These are phyloP conservation scores for Ardeotis arabs DNA, from an alignment of 2,113 vertebrate species.

Conservation along the genomic window DNA sequence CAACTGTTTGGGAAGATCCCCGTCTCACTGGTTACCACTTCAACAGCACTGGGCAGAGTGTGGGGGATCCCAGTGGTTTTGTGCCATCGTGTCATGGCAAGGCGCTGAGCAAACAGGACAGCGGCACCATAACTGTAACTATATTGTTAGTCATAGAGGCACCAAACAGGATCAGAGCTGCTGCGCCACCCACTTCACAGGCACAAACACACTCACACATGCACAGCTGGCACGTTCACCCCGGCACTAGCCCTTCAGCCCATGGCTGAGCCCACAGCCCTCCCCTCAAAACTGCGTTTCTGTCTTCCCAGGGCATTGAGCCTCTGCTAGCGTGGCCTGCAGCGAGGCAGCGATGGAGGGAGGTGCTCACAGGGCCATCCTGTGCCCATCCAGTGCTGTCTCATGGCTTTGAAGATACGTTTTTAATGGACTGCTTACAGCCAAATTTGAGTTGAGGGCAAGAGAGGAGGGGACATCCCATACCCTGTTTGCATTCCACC, in stretches of 20 bases:
- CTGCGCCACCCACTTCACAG: not conserved
- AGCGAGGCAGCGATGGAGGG: not conserved
- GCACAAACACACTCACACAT: not conserved
- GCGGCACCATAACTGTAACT: not conserved
- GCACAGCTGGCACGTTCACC: accelerated
- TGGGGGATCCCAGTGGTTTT: not conserved
- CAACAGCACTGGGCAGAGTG: not conserved
- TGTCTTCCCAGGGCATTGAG: not conserved
- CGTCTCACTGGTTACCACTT: not conserved
- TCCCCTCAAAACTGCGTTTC: not conserved
- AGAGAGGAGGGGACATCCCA: not conserved
- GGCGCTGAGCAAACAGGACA: not conserved
- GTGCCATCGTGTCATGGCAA: not conserved
- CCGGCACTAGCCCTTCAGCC: not conserved
- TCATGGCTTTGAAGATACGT: not conserved
- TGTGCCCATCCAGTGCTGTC: not conserved
- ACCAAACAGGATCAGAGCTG: not conserved
- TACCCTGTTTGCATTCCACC: not conserved
- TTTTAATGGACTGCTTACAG: not conserved
- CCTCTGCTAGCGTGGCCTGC: not conserved
- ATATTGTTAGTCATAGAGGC: not conserved
- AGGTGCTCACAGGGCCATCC: accelerated
- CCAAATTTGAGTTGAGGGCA: accelerated
- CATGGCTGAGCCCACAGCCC: not conserved
- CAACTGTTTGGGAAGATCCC: too few relatives aligned